Evolutionary conservation across 2,888 invertebrate genomes (phyloP).

Genomic region (Papilio gigon): DNA sequence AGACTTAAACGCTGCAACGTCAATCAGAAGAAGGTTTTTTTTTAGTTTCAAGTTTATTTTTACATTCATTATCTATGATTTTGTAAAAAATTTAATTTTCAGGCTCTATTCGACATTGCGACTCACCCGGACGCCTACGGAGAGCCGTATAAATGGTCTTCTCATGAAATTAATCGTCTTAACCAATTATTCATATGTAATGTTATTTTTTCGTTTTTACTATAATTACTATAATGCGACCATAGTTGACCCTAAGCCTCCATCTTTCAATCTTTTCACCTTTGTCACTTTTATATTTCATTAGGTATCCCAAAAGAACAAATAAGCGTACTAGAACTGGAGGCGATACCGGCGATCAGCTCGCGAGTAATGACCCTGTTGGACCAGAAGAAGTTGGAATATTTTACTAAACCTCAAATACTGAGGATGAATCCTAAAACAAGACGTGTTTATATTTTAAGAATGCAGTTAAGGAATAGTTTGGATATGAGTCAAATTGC

Average conservation of each 20-base stretch:
- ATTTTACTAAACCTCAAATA: constrained; percentile 72
- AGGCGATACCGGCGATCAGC: constrained; percentile 68
- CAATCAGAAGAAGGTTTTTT: constrained; percentile 63
- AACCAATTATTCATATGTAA: constrained; percentile 65
- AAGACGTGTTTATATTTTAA: constrained; percentile 66
- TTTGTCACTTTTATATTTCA: background rate
- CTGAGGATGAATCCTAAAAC: constrained; percentile 66
- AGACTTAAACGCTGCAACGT: constrained; percentile 62
- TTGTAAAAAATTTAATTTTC: constrained; percentile 41
- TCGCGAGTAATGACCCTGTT: constrained; percentile 63
- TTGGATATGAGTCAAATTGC: constrained; percentile 64
- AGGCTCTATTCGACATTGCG: constrained; percentile 71
- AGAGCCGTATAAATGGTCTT: constrained; percentile 71
- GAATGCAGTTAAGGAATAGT: constrained; percentile 66
- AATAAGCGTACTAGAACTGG: constrained; percentile 68
- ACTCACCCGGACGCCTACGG: constrained; percentile 67
- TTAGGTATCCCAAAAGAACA: constrained; percentile 65
- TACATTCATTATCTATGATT: background rate
- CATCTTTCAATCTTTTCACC: too few relatives aligned
- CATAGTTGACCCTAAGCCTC: too few relatives aligned
- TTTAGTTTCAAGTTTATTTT: background rate
- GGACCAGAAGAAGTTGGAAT: constrained; percentile 63
- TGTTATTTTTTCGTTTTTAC: constrained; percentile 42
- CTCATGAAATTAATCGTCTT: constrained; percentile 67
- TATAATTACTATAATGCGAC: too few relatives aligned